phyloP scores from a whole-genome alignment of 2,888 invertebrate genomes.

The Boloria euphrosyne region DNA sequence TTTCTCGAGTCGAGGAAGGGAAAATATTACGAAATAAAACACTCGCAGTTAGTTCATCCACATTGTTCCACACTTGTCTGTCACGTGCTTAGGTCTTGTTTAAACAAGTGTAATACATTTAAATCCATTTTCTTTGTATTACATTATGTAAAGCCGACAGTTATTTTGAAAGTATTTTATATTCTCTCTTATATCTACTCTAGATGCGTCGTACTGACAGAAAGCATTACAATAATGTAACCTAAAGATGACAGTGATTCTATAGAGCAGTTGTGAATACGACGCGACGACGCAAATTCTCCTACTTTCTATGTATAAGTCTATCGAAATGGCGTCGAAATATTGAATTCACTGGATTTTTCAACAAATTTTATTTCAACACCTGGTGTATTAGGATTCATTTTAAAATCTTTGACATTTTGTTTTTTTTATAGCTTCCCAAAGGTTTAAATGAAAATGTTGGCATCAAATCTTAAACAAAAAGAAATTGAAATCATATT shows the following conservation, averaged over 20 bases:
- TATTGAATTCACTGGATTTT: slow-evolving; percentile 8
- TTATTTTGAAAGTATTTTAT: not conserved
- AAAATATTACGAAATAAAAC: too few species aligned
- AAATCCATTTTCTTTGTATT: too few species aligned
- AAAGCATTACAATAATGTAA: not conserved
- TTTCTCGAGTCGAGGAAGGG: too few species aligned
- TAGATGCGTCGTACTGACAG: not conserved
- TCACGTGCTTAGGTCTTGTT: too few species aligned
- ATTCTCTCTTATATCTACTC: not conserved
- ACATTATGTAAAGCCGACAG: too few species aligned
- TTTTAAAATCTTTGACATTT: not conserved
- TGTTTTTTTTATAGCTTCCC: too few species aligned
- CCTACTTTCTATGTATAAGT: slow-evolving; percentile 4
- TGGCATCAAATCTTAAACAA: too few species aligned
- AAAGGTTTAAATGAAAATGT: too few species aligned
- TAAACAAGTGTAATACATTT: too few species aligned
- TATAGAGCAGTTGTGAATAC: not conserved
- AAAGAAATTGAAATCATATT: too few species aligned
- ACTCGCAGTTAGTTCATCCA: too few species aligned
- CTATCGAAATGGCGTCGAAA: slow-evolving; percentile 7
- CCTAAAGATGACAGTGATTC: slow-evolving; percentile 10
- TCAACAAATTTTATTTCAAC: not conserved
- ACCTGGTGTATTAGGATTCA: slow-evolving; percentile 6
- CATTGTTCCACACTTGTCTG: too few species aligned
- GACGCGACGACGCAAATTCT: not conserved